phyloP scores from a whole-genome alignment of 37 sponge, comb jelly and placozoan genomes.

The Halichondria panicea region DNA sequence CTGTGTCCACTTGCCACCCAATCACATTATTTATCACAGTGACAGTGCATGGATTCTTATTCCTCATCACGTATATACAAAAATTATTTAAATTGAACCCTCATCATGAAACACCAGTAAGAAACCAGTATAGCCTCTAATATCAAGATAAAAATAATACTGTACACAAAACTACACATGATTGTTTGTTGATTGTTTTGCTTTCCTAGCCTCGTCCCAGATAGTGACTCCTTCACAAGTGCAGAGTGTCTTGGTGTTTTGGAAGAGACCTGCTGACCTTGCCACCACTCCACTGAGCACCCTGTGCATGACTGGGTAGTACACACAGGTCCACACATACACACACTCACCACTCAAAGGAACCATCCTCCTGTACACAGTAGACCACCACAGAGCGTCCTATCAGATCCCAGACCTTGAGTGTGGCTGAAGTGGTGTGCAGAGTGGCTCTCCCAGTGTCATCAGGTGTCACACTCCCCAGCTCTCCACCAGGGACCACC shows the following conservation, averaged over 20 bases:
- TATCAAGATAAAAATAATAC: background rate
- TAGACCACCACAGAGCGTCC: constrained; percentile 77
- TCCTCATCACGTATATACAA: too few species aligned
- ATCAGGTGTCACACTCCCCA: constrained; percentile 38
- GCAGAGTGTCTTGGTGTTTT: constrained; percentile 83
- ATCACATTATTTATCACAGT: too few species aligned
- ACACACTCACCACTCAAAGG: background rate
- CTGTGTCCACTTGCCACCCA: too few species aligned
- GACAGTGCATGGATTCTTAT: too few species aligned
- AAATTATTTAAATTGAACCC: too few species aligned
- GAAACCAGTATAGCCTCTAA: background rate
- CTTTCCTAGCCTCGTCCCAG: constrained; percentile 76
- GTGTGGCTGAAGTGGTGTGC: constrained; percentile 21
- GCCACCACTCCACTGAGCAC: constrained; percentile 80
- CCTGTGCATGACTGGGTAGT: constrained; percentile 11
- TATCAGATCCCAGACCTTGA: constrained; percentile 72
- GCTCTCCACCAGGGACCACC: constrained; percentile 29
- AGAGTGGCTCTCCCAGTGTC: constrained; percentile 47
- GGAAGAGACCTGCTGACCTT: constrained; percentile 84
- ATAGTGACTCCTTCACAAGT: constrained; percentile 87
- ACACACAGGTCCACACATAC: background rate
- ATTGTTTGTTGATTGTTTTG: background rate
- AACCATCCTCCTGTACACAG: background rate
- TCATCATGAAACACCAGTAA: too few species aligned
- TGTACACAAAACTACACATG: background rate